Base-by-base conservation (phyloP, 2,888 invertebrate species). In the Melieria omissa region DNA sequence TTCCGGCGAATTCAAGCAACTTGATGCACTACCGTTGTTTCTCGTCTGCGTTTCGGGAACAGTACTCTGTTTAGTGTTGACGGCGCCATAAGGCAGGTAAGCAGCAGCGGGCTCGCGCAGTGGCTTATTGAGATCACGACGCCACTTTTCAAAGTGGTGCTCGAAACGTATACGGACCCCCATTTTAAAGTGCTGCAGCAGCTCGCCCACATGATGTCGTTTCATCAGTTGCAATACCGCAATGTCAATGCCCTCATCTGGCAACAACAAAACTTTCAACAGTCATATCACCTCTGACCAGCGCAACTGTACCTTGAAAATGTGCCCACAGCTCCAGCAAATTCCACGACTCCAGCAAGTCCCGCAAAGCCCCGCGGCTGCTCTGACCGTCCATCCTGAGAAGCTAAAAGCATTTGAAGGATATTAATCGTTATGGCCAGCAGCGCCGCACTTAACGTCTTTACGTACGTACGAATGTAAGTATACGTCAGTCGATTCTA, bases 161-260 rank as follows among this genome's bases (percentile, higher is more conserved):
- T 84, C 84, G 47, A 84, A 85, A 10, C 85, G 84, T 61, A 84
- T 83, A 10, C 80, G 78, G 0, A 81, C 80, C 3, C 84, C 85
- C 29, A 80, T 79, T 12, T 81, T 77, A 60, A 80, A 80, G 46
- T 82, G 77, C 3, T 78, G 74, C 54, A 84, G 72, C 12, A 84
- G 72, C 16, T 76, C 75, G 5, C 74, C 67, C 3, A 84, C 46
- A 62, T 84, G 84, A 68, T 80, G 80, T 0, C 75, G 76, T 72
- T 84, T 80, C 6, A 84, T 78, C 79, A 83, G 80, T 70, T 82
- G 79, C 69, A 84, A 68, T 60, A 83, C 85, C 47, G 82, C 80
- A 14, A 79, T 79, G 14, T 77, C 77, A 58, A 84, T 82, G 52
- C 80, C 81, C 66, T 84, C 84, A 65, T 82, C 84, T 84, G 70